Base-by-base conservation (phyloP, 2,113 vertebrate genomes). In the Limnothrissa miodon region DNA sequence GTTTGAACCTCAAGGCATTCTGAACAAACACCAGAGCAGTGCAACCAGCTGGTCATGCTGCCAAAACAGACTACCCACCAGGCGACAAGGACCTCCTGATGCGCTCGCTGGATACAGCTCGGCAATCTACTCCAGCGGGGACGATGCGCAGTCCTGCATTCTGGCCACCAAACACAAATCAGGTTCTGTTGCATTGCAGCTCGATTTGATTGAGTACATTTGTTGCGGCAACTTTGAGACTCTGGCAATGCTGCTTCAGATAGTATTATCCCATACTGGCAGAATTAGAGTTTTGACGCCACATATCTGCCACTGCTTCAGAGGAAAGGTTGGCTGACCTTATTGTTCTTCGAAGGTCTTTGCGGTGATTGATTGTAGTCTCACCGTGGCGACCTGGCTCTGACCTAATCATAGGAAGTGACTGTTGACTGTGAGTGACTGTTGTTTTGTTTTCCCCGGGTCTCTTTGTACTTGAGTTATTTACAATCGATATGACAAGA, bases 1-100 rank as follows among this genome's bases (percentile, higher is more conserved):
- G 84, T 90, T 90, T 90, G 81, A 91, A 85, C 81, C 81, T 56
- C n/a, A 83, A 90, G 86, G 88, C 87, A 21, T 85, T 88, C 85
- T 89, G 87, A 92, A 90, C 89, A 86, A 89, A 89, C 39, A 81
- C 45, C 53, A 80, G 84, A 89, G 79, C 85, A 88, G 85, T 86
- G 62, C 7, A 87, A 81, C 87, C 83, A 88, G 86, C 85, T 87
- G 84, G 85, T 82, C 82, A 62, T 56, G 86, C 89, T 85, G 87
- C 45, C 70, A 87, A 89, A 84, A 82, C 81, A 86, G 83, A 42
- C 59, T 82, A 45, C 88, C 87, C 85, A 78, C 86, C 82, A 86
- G 86, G 86, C 83, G 83, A 45, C 19, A 51, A 33, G 81, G 84
- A 86, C 88, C 89, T 79, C 90, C 89, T 84, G 66, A 83, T 23